phyloP scores from a whole-genome alignment of 2,113 vertebrate genomes.

The Calonectris borealis region DNA sequence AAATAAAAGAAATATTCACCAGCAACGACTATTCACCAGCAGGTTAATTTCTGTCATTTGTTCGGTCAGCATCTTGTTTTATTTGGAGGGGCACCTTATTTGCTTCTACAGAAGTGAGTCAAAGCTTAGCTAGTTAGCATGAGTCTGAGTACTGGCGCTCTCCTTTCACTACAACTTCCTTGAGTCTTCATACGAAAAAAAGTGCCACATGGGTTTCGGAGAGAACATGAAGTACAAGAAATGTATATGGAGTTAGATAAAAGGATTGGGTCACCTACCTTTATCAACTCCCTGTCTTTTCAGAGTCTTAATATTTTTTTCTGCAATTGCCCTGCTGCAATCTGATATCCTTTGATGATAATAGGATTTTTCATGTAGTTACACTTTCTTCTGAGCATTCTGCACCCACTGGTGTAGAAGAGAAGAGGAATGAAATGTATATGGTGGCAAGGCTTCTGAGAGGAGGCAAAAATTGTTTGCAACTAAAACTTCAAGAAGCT shows the following conservation, averaged over 20 bases:
- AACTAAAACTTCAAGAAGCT: background rate
- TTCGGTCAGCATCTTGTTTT: background rate
- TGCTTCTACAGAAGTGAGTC: background rate
- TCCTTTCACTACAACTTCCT: background rate
- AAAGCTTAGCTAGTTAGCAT: background rate
- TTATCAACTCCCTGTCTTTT: background rate
- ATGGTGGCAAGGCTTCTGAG: background rate
- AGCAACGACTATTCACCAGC: background rate
- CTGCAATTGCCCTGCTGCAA: background rate
- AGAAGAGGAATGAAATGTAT: background rate
- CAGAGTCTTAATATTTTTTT: background rate
- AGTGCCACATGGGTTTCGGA: background rate
- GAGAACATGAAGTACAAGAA: background rate
- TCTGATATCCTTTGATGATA: background rate
- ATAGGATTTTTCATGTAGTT: background rate
- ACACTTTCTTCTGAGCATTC: background rate
- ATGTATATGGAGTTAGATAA: background rate
- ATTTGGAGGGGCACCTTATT: background rate
- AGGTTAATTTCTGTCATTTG: background rate
- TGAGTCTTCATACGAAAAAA: background rate
- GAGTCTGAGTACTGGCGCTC: background rate
- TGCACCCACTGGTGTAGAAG: background rate
- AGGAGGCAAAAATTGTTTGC: background rate
- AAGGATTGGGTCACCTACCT: background rate
- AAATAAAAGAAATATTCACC: background rate